Conservation (phyloP, 2,888 invertebrate species). For the Perithous albicinctus region DNA sequence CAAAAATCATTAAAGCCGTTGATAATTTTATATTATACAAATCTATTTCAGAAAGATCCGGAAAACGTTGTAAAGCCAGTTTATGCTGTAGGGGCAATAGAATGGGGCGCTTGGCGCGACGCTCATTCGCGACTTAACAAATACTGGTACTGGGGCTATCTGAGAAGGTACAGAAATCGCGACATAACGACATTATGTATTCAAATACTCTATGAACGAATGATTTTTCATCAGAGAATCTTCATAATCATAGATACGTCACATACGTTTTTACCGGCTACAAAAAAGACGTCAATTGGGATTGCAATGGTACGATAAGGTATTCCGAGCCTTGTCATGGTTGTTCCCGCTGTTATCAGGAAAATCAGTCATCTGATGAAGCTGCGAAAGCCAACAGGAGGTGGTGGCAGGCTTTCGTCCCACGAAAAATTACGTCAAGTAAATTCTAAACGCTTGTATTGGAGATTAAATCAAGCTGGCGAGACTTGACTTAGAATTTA, state of each 20-base stretch:
- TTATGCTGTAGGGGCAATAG: conserved; percentile 91
- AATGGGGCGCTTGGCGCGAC: conserved; percentile 95
- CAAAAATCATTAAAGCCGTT: too few relatives aligned
- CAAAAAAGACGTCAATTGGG: conserved; percentile 88
- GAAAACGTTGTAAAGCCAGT: conserved; percentile 88
- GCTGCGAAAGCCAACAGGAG: conserved; percentile 78
- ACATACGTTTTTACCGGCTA: conserved; percentile 92
- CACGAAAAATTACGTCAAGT: conserved; percentile 73
- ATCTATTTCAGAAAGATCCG: conserved; percentile 75
- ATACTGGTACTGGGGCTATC: conserved; percentile 95
- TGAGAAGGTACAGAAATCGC: conserved; percentile 85
- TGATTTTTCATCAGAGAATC: not conserved
- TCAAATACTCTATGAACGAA: not conserved
- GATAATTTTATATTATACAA: too few relatives aligned
- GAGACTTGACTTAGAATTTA: not conserved
- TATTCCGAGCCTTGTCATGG: conserved; percentile 93
- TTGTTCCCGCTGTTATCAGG: conserved; percentile 90
- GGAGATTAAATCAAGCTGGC: not conserved
- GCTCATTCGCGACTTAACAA: conserved; percentile 90
- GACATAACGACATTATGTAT: not conserved
- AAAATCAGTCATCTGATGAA: conserved; percentile 81
- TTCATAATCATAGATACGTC: conserved; percentile 86
- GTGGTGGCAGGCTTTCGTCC: conserved; percentile 85
- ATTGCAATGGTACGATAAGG: conserved; percentile 89
- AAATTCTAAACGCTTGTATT: not conserved